Conservation (phyloP, 2,113 vertebrate genomes). For the Eulemur macaco region DNA sequence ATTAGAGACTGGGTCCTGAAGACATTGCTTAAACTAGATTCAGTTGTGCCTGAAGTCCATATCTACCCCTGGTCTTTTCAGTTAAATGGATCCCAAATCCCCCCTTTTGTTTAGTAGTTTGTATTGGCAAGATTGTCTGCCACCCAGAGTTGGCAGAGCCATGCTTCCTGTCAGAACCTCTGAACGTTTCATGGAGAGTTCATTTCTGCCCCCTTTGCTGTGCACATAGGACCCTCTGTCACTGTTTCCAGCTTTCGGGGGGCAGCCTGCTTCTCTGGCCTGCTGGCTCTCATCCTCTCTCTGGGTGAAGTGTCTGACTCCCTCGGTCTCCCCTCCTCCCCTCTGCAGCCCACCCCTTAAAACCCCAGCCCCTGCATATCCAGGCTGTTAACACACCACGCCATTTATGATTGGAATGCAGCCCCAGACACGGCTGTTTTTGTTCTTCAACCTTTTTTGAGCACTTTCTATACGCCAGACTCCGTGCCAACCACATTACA, state of each 20-base stretch:
- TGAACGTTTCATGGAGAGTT: background rate
- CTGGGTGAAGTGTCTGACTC: background rate
- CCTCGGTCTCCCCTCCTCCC: background rate
- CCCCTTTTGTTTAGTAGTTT: background rate
- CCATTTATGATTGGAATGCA: background rate
- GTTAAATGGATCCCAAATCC: background rate
- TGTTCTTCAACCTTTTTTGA: conserved; percentile 45
- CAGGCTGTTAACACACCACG: background rate
- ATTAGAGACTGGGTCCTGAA: background rate
- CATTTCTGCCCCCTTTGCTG: background rate
- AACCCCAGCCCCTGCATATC: background rate
- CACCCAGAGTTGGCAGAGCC: background rate
- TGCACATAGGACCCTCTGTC: background rate
- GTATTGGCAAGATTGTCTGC: background rate
- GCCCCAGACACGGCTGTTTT: background rate
- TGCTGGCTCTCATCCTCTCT: background rate
- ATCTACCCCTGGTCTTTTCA: background rate
- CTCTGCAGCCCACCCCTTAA: background rate
- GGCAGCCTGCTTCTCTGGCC: background rate
- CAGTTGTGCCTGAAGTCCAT: background rate
- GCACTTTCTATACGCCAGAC: background rate
- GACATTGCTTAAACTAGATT: background rate
- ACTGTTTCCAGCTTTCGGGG: background rate
- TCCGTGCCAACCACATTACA: background rate
- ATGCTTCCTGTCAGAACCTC: background rate